Evolutionary conservation across 2,113 vertebrate species (phyloP), one percentile per base, ranked within the genome.

Genomic region (Nycticryphes semicollaris): DNA sequence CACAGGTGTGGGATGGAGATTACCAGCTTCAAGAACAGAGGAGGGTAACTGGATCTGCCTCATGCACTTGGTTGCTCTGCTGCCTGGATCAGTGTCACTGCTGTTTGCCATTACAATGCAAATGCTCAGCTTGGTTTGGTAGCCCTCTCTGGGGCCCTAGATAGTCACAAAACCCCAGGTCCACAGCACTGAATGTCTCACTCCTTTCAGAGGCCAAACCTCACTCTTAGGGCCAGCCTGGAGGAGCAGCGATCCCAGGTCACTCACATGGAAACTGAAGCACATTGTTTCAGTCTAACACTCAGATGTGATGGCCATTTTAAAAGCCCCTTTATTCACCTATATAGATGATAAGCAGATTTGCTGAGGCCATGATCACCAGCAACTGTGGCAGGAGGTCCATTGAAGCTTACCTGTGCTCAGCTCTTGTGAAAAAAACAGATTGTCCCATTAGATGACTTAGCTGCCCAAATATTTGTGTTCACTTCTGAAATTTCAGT

Each of bases 1-100:
- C 96, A 83, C 80, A 91, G 91, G 67, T 74, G 90, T 78, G 88
- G 68, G 79, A 84, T 91, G 77, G 76, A 84, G 69, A 57, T 87
- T 50, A 68, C 68, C 53, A 77, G 50, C 78, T 83, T 78, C 64
- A 69, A 35, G 87, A 84, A 41, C 28, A 82, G 68, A 88, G 41
- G 25, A 47, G 25, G 0, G 82, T 90, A 96, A 96, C 84, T 9
- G 0, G 84, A 93, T 87, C 93, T 59, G 68, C 69, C 43, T 82
- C 72, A 8, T 64, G 43, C 50, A 66, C 80, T 77, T 66, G 51
- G 37, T 47, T 79, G 64, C 80, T 96, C 22, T 59, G 73, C 69
- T 70, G 35, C 43, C 68, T 56, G 45, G 87, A 76, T 84, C 84
- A 21, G 31, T 56, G 51, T 77, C 84, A 47, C 30, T 27, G 48